Percentiles rank a stretch among this genome's conserved stretches.
Evolutionary conservation across 2,797 vertebrate species (phyloP).

Genomic region (Kryptopterus vitreolus): DNA sequence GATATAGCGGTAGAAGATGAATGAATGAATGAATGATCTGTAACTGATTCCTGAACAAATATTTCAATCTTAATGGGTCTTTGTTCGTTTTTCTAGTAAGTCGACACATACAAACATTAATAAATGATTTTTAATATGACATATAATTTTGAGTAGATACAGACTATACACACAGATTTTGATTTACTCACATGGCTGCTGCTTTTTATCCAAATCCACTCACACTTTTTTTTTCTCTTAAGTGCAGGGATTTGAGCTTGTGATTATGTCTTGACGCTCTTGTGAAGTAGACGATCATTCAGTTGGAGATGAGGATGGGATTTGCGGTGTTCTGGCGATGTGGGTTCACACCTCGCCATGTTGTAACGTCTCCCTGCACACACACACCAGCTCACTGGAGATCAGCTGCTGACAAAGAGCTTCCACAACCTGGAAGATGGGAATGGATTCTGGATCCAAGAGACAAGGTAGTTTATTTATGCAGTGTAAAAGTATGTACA

Average conservation of each 20-base stretch:
- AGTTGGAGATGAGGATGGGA: slow-evolving; percentile 56
- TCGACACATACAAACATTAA: not conserved
- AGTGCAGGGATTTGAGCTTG: not conserved
- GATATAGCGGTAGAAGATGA: too few relatives aligned
- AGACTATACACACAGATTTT: not conserved
- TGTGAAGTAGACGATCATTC: slow-evolving; percentile 11
- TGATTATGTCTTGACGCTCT: not conserved
- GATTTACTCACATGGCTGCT: not conserved
- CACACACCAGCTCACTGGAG: slow-evolving; percentile 49
- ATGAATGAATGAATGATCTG: too few relatives aligned
- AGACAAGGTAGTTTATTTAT: not conserved
- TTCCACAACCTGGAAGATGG: slow-evolving; percentile 52
- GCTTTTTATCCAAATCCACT: not conserved
- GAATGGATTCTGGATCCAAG: slow-evolving; percentile 39
- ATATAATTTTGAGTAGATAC: not conserved
- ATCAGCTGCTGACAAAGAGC: slow-evolving; percentile 52
- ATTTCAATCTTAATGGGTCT: not conserved
- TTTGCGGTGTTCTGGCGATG: slow-evolving; percentile 40
- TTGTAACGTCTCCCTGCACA: slow-evolving; percentile 11
- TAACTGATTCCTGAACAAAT: not conserved
- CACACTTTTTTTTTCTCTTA: not conserved
- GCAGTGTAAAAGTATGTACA: not conserved
- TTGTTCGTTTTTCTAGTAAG: not conserved
- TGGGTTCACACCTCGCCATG: slow-evolving; percentile 27
- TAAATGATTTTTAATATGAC: not conserved